Evolutionary conservation across 2,888 invertebrate genomes (phyloP).

Genomic region (Dermolepida albohirtum): DNA sequence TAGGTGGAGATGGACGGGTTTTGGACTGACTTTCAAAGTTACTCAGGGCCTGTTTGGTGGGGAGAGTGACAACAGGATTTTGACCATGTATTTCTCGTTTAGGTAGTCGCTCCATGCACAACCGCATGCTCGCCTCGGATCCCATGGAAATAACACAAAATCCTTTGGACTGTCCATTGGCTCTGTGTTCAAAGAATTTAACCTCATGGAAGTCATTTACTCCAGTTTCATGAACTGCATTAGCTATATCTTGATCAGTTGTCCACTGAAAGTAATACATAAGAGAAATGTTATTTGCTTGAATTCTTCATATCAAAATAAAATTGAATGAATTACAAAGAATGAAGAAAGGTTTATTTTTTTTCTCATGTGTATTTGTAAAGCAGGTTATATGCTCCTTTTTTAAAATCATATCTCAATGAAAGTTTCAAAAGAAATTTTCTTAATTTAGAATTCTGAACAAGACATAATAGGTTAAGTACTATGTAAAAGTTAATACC

Average conservation of each 20-base stretch:
- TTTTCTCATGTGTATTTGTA: too few relatives aligned
- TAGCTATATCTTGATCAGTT: slow-evolving; percentile 95
- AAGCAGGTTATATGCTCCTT: too few relatives aligned
- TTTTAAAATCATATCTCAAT: too few relatives aligned
- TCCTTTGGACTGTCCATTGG: slow-evolving; percentile 98
- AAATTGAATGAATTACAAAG: too few relatives aligned
- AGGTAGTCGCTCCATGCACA: slow-evolving; percentile 93
- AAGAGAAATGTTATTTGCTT: not conserved
- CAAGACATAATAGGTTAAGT: too few relatives aligned
- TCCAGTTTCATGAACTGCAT: slow-evolving; percentile 88
- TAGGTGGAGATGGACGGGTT: slow-evolving; percentile 85
- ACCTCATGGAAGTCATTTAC: slow-evolving; percentile 96
- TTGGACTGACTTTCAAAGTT: slow-evolving; percentile 94
- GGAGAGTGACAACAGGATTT: slow-evolving; percentile 92
- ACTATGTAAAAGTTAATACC: too few relatives aligned
- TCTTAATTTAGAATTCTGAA: too few relatives aligned
- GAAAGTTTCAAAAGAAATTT: too few relatives aligned
- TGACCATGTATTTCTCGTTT: slow-evolving; percentile 97
- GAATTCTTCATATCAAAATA: too few relatives aligned
- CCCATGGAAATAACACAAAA: slow-evolving; percentile 96
- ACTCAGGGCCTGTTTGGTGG: slow-evolving; percentile 88
- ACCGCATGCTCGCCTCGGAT: slow-evolving; percentile 89
- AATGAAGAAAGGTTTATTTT: too few relatives aligned
- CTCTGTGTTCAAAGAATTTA: slow-evolving; percentile 99
- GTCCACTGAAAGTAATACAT: slow-evolving; percentile 85